These are phyloP conservation scores for Xenopus tropicalis DNA, from an alignment of 2,113 vertebrate genomes.

Conservation along the genomic window UCB_Xtro_10.0 CM004443.2:207531001-207531500, in stretches of 20 bases:
- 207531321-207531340: slow-evolving; percentile 63
- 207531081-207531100: slow-evolving; percentile 64
- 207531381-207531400: slow-evolving; percentile 70
- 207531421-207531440: slow-evolving; percentile 74
- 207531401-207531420: slow-evolving; percentile 72
- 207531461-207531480: slow-evolving; percentile 69
- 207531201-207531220: slow-evolving; percentile 69
- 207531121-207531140: slow-evolving; percentile 76
- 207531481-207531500: slow-evolving; percentile 81
- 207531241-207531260: slow-evolving; percentile 75
- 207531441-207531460: slow-evolving; percentile 81
- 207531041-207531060: slow-evolving; percentile 51
- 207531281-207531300: slow-evolving; percentile 77
- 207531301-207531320: slow-evolving; percentile 65
- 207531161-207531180: slow-evolving; percentile 67
- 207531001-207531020: slow-evolving; percentile 72
- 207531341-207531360: slow-evolving; percentile 59
- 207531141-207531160: slow-evolving; percentile 60
- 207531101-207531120: slow-evolving; percentile 66
- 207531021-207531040: slow-evolving; percentile 61
- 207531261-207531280: slow-evolving; percentile 64
- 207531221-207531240: slow-evolving; percentile 80
- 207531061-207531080: slow-evolving; percentile 55
- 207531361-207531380: slow-evolving; percentile 55
- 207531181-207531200: slow-evolving; percentile 71